Base-by-base conservation (phyloP, 2,113 vertebrate species). In the Shinisaurus crocodilurus region DNA sequence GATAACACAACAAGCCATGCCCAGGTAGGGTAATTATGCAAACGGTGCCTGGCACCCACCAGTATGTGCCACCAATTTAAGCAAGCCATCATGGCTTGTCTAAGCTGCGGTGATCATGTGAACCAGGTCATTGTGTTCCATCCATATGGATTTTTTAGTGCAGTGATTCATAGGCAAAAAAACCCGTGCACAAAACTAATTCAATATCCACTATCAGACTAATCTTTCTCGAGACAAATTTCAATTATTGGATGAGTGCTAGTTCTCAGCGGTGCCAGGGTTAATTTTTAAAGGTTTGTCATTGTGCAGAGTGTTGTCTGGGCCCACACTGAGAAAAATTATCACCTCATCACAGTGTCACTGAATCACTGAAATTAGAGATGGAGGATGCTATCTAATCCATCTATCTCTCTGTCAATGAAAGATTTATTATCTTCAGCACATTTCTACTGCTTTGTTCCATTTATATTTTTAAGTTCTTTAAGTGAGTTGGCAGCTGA, bases 201-300 rank as follows among this genome's bases (percentile, higher is more conserved):
- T 82, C 43, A 60, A 3, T 50, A 45, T 54, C 92, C 54, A 65
- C 91, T 65, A 1, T 83, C 1, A 5, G 57, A 67, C 63, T 6
- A 34, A 85, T n/a, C 18, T 65, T 95, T 74, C 74, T 57, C 90
- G 88, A 27, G 2, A 0, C 65, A 1, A 89, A 57, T 92, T 86
- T 93, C 54, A 89, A 92, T 93, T 85, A 83, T 92, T 92, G 85
- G 43, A 93, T 85, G 90, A 90, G 91, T 67, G 70, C 32, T 75
- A 89, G 89, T 34, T 93, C 85, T 82, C 94, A 85, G 2, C 70
- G 25, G 54, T 87, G 9, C 84, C 81, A 88, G 86, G 88, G 90
- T 91, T 94, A 94, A 96, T 92, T 93, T 95, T 92, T 90, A 95
- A 94, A 88, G 12, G 3, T 74, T 16, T 75, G 85, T 95, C 92